Percentiles rank a stretch among this genome's conserved stretches.
Evolutionary conservation across 2,113 vertebrate genomes (phyloP).

Genomic region (Pelecanus crispus): DNA sequence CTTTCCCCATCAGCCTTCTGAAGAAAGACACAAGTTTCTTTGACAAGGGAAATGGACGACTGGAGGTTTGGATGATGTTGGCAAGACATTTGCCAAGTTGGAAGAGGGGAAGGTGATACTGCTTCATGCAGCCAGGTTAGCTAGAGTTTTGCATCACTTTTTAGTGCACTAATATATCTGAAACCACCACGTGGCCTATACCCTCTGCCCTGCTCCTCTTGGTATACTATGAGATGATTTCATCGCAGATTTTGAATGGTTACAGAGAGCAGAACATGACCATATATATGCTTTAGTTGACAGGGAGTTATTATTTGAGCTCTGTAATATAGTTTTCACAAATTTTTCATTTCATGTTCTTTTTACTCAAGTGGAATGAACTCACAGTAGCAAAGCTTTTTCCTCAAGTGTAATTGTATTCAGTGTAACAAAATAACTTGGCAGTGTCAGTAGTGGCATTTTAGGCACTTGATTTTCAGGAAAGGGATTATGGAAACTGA

Average conservation of each 20-base stretch:
- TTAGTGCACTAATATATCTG: accelerated
- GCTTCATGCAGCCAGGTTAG: background rate
- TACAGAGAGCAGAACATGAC: background rate
- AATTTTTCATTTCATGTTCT: background rate
- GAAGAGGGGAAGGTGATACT: background rate
- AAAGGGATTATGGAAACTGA: background rate
- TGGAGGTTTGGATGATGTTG: background rate
- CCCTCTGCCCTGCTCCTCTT: no score
- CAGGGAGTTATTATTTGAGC: background rate
- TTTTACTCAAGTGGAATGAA: background rate
- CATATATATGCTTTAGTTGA: background rate
- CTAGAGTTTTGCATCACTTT: background rate
- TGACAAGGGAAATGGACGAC: background rate
- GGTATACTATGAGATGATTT: accelerated
- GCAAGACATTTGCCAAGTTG: background rate
- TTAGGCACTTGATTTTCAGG: background rate
- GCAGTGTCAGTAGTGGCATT: background rate
- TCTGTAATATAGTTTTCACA: background rate
- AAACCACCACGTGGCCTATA: background rate
- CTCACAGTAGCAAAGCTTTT: background rate
- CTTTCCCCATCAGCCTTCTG: background rate
- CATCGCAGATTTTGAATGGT: background rate
- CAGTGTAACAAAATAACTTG: background rate
- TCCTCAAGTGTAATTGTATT: background rate
- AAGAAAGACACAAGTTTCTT: no score